Evolutionary conservation across 1,140 invertebrate genomes (phyloP).

Genomic region (Drosophila dunni): DNA sequence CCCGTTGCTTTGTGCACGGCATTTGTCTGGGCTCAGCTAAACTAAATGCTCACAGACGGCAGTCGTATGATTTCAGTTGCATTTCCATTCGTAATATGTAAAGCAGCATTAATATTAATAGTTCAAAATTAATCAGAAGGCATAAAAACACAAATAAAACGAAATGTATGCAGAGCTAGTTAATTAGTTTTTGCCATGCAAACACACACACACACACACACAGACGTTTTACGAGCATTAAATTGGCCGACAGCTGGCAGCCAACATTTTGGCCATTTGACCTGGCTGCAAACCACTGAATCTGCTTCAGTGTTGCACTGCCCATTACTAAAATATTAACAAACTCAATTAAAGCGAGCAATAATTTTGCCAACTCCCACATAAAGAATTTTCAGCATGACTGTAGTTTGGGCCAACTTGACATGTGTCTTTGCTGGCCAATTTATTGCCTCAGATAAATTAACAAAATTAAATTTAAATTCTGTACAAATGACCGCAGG

Average conservation of each 20-base stretch:
- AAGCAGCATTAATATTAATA: constrained; percentile 80
- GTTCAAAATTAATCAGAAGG: constrained; percentile 73
- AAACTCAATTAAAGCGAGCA: constrained; percentile 80
- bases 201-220: constrained; percentile 28
- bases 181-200: constrained; percentile 77
- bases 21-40: constrained; percentile 41
- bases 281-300: constrained; percentile 9
- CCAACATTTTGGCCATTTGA: constrained; percentile 60
- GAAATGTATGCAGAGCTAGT: constrained; percentile 68
- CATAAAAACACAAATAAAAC: constrained; percentile 55
- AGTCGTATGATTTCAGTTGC: constrained; percentile 21
- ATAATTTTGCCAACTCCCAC: constrained; percentile 68
- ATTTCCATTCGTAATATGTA: constrained; percentile 40
- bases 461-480: constrained; percentile 83
- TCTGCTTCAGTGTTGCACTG: constrained; percentile 48
- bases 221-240: constrained; percentile 40
- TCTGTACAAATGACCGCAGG: constrained; percentile 64
- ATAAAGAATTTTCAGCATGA: constrained; percentile 65
- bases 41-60: constrained; percentile 63
- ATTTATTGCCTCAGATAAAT: constrained; percentile 80
- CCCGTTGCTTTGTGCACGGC: constrained; percentile 54
- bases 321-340: constrained; percentile 81
- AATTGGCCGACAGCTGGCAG: constrained; percentile 76
- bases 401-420: constrained; percentile 47
- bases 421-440: constrained; percentile 71